A percentile compares a stretch with the other conserved stretches of the same genome.
phyloP scores from a whole-genome alignment of 2,797 vertebrate species.

The Cichlasoma orientale region DNA sequence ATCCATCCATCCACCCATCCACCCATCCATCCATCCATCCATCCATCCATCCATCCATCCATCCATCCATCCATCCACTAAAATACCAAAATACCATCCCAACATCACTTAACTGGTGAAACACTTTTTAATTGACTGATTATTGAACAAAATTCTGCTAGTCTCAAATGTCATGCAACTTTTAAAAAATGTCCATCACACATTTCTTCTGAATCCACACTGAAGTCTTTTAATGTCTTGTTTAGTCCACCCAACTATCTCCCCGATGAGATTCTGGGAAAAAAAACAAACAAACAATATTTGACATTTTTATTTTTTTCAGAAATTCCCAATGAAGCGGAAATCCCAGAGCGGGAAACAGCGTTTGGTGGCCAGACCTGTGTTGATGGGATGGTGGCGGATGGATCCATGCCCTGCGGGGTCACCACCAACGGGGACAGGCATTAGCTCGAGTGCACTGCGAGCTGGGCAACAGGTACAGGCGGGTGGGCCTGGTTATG shows the following conservation, averaged over 20 bases:
- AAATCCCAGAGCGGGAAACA: neutral
- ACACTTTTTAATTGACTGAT: neutral
- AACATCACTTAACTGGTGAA: neutral
- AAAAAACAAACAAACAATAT: neutral
- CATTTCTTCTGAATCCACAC: neutral
- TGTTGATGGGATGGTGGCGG: neutral
- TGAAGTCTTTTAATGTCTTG: neutral
- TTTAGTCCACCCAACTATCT: neutral
- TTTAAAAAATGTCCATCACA: no score
- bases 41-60: neutral
- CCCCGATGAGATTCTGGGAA: neutral
- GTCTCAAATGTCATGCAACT: neutral
- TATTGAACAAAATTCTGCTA: neutral
- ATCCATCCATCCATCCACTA: no score
- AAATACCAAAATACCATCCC: no score
- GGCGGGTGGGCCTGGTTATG: no score
- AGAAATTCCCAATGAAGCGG: neutral
- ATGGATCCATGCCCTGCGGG: neutral
- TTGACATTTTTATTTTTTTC: neutral
- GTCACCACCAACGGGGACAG: neutral
- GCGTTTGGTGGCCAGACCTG: neutral
- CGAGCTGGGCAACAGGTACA: no score
- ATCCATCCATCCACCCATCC: no score
- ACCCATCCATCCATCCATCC: neutral
- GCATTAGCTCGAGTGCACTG: no score